phyloP scores from a whole-genome alignment of 35 echinoderm and acorn worm genomes.

The Apostichopus californicus region DNA sequence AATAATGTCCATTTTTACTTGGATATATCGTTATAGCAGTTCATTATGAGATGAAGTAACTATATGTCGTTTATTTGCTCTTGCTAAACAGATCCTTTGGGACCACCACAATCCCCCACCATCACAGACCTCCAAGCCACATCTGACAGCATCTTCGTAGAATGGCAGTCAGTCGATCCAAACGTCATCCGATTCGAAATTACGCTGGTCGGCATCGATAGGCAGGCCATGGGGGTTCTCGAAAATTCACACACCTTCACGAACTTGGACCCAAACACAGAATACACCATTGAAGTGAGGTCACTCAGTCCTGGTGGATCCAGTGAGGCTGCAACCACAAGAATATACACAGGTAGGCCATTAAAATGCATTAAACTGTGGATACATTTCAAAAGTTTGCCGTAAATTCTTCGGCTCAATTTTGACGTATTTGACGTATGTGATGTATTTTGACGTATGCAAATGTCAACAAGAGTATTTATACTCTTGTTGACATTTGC shows the following conservation, averaged over 20 bases:
- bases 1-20: too few species aligned
- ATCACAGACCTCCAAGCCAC: background rate
- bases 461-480: too few species aligned
- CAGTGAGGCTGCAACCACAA: background rate
- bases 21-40: too few species aligned
- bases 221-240: background rate
- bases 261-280: constrained; percentile 19
- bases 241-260: constrained; percentile 11
- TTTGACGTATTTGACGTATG: too few species aligned
- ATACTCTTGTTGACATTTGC: too few species aligned
- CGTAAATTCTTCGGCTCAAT: too few species aligned
- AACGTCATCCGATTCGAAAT: background rate
- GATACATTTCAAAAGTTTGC: too few species aligned
- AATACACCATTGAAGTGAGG: background rate
- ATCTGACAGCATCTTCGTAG: background rate
- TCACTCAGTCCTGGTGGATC: background rate
- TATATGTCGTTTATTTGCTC: too few species aligned
- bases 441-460: too few species aligned
- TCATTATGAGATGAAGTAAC: too few species aligned
- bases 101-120: background rate
- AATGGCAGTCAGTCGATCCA: constrained; percentile 17
- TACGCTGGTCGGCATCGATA: background rate
- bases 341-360: constrained; percentile 5
- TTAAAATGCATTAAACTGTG: too few species aligned
- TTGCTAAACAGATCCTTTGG: background rate